Conservation (phyloP, 2,888 invertebrate species). For the Ormyrus thymus region DNA sequence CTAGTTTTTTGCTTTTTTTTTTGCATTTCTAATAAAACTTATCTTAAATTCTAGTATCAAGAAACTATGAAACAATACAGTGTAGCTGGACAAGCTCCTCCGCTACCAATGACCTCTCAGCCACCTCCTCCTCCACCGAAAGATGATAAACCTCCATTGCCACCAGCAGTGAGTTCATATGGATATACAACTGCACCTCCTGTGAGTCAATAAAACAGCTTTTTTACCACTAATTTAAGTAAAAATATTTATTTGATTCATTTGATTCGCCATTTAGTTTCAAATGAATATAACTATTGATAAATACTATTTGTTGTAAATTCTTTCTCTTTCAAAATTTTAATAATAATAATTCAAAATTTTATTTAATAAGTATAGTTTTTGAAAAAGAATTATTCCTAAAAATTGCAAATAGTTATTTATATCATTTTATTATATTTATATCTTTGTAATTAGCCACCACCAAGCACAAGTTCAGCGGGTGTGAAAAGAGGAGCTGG, state of each 20-base stretch:
- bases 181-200: constrained; percentile 67
- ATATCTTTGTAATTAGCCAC: constrained; percentile 35
- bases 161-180: constrained; percentile 63
- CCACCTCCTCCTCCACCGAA: constrained; percentile 72
- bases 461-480: constrained; percentile 53
- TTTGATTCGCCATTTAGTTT: neutral
- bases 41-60: constrained; percentile 75
- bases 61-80: constrained; percentile 75
- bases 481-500: constrained; percentile 65
- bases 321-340: neutral
- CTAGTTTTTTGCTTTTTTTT: neutral
- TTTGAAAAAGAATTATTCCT: no score
- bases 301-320: neutral
- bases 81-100: constrained; percentile 68
- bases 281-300: neutral
- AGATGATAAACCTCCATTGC: constrained; percentile 76
- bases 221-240: neutral
- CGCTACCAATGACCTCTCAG: constrained; percentile 67
- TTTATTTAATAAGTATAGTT: neutral
- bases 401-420: no score
- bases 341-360: neutral
- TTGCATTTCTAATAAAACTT: neutral
- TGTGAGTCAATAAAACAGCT: constrained; percentile 67
- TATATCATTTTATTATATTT: constrained; percentile 1
- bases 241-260: neutral